These are phyloP conservation scores for Rhipidura dahli DNA, from an alignment of 2,113 vertebrate species.

Conservation along the genomic window DNA sequence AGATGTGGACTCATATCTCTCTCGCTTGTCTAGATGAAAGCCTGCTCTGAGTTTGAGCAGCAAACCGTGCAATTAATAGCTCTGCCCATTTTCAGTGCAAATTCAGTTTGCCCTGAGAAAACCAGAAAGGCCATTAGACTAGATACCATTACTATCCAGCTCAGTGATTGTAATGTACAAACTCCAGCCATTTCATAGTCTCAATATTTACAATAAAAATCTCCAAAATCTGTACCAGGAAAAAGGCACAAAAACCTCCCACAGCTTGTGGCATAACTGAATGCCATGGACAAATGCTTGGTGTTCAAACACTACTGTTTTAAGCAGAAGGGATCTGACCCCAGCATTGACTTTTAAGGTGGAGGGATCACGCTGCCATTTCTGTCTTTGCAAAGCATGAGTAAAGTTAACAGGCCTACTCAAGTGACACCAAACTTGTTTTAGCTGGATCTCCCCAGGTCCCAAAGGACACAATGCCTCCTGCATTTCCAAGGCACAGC, in stretches of 20 bases:
- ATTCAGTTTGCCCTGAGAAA: background rate
- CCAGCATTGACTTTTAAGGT: background rate
- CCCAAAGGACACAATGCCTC: rapidly evolving
- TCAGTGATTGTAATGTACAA: background rate
- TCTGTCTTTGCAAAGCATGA: background rate
- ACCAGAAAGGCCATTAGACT: background rate
- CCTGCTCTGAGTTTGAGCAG: background rate
- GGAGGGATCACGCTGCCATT: background rate
- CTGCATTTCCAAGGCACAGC: background rate
- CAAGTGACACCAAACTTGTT: background rate
- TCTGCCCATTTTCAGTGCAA: background rate
- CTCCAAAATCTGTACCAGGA: background rate
- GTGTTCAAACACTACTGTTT: background rate
- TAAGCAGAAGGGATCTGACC: background rate
- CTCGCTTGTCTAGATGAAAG: background rate
- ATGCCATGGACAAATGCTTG: rapidly evolving
- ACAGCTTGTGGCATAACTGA: background rate
- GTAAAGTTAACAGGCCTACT: background rate
- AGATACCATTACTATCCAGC: background rate
- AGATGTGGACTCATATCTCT: background rate
- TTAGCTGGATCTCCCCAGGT: background rate
- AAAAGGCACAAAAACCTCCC: background rate
- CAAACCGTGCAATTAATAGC: background rate
- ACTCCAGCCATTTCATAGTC: background rate
- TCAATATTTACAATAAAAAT: background rate